These are phyloP conservation scores for Pachycephus smyrnensis DNA, from an alignment of 2,888 invertebrate genomes.

Conservation along the genomic window DNA sequence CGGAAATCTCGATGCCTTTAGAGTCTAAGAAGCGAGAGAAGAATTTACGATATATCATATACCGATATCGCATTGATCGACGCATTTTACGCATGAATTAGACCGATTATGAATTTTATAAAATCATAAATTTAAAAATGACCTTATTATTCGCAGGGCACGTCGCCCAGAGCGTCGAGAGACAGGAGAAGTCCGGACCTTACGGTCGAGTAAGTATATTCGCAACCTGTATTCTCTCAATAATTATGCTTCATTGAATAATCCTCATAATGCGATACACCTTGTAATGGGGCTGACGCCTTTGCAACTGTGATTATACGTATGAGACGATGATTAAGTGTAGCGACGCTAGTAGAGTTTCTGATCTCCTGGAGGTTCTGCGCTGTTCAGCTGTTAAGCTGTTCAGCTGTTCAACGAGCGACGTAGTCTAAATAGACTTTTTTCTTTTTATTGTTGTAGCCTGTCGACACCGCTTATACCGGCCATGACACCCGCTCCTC, in stretches of 20 bases:
- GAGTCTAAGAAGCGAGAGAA: too few relatives aligned
- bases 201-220: conserved; percentile 47
- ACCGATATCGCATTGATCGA: too few relatives aligned
- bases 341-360: background rate
- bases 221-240: too few relatives aligned
- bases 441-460: conserved; percentile 52
- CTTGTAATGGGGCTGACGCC: too few relatives aligned
- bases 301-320: too few relatives aligned
- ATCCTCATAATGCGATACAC: too few relatives aligned
- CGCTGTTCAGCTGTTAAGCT: background rate
- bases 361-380: background rate
- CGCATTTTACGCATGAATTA: too few relatives aligned
- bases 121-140: background rate
- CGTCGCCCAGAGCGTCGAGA: conserved; percentile 44
- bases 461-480: conserved; percentile 68
- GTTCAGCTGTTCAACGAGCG: background rate
- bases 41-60: too few relatives aligned
- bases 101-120: too few relatives aligned
- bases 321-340: too few relatives aligned
- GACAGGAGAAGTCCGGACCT: conserved; percentile 52
- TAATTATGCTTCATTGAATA: too few relatives aligned
- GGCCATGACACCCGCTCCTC: conserved; percentile 59
- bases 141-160: conserved; percentile 32
- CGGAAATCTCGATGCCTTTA: too few relatives aligned
- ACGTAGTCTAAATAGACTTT: background rate